These are phyloP conservation scores for Patella caerulea DNA, from an alignment of 2,888 invertebrate species.

Conservation along the genomic window DNA sequence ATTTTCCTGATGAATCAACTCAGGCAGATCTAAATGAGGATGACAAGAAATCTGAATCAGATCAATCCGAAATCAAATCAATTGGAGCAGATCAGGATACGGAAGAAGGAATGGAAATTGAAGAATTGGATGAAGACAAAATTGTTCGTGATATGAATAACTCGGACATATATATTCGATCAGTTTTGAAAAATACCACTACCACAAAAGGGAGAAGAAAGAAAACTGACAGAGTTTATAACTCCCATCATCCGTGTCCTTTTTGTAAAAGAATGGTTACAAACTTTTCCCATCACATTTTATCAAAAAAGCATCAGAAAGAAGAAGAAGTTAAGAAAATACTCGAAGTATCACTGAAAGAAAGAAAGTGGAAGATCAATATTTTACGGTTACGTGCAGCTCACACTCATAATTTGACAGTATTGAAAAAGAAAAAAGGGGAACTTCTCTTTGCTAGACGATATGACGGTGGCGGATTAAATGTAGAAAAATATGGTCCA, in stretches of 20 bases:
- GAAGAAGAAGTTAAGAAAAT: neutral
- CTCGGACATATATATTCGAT: neutral
- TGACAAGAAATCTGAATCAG: too few relatives aligned
- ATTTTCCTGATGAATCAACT: too few relatives aligned
- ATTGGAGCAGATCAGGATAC: too few relatives aligned
- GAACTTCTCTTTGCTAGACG: constrained; percentile 12
- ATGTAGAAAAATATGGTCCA: constrained; percentile 28
- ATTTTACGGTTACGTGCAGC: neutral
- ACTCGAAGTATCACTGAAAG: neutral
- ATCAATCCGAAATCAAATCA: too few relatives aligned
- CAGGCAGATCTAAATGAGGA: too few relatives aligned
- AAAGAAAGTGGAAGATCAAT: neutral
- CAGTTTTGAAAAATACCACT: neutral
- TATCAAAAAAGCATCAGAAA: neutral
- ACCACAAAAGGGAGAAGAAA: neutral
- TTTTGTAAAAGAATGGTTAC: neutral
- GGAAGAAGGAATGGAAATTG: neutral
- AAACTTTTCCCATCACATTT: neutral
- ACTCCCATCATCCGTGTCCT: neutral
- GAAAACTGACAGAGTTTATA: neutral
- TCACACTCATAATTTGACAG: constrained; percentile 12
- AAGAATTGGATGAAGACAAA: neutral
- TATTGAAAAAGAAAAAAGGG: neutral
- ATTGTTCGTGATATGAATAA: neutral
- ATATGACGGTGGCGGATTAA: too few relatives aligned